Evolutionary conservation across 2,113 vertebrate species (phyloP), one percentile per base, ranked within the genome.

Genomic region (Indicator maculatus): DNA sequence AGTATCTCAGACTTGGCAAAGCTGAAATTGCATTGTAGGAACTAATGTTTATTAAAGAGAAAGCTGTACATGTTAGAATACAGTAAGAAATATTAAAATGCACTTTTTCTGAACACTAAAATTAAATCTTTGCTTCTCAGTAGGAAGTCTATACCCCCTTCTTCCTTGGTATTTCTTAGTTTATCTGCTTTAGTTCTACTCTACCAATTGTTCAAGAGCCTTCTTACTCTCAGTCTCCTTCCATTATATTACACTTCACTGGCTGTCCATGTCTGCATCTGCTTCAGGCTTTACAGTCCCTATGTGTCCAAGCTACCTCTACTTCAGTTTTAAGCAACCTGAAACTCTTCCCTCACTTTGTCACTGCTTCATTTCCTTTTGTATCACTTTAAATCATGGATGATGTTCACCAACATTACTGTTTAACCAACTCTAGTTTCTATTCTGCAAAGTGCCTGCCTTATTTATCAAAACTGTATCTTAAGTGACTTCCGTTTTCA

Each of bases 11-110:
- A 41, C 85, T 61, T 69, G 50, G 76, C 52, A 93, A 84, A 78
- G 30, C 36, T 90, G 70, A 83, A 86, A 83, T 66, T 86, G 86
- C 60, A 23, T 58, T 78, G 44, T 86, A 74, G 47, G 86, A 95
- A 44, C 23, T 67, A 41, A 75, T 83, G 21, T 64, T 87, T 91
- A 47, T 74, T 95, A 80, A 94, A 90, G 30, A 91, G 38, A 84
- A 93, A 74, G 31, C 27, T 86, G 58, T 53, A 61, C 26, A 18
- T 41, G 53, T 24, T 74, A 53, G 50, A 89, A 82, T 45, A 45
- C 41, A 86, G 9, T 60, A 86, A 60, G 30, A 56, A 93, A 63
- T 91, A 88, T 78, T 95, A 66, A 91, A 88, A 83, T 27, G 3
- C 1, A 1, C 58, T 63, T 86, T 88, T n/a, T 89, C 39, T 73